Base-by-base conservation (phyloP, 92 coral and sea anemone species). In the Phymanthus crucifer region DNA sequence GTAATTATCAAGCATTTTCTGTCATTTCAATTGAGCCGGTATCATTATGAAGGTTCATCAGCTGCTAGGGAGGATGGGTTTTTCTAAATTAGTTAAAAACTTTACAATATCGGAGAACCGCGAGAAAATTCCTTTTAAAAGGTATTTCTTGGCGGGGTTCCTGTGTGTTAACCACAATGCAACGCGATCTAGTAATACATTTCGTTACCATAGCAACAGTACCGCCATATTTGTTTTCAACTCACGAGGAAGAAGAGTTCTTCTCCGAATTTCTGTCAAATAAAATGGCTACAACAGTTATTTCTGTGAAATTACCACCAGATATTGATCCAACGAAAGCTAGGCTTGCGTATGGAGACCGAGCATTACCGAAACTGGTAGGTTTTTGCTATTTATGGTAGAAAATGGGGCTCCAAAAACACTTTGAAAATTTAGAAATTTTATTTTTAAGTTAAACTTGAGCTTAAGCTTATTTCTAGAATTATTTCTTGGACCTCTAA, bases 361-460 rank as follows among this genome's bases (percentile, higher is more conserved):
- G 98, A 70, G 98, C 97, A 10, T 88, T 95, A 47, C 99, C 99
- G 3, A 95, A 95, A 84, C 83, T 95, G 89, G 99, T 95, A 74
- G 74, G 99, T 68, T 57, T 10, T 56, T n/a, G 45, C 3, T 16
- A 6, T 32, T 18, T 70, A 32, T 35, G 13, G 45, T 1, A 14
- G 17, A 35, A 32, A 70, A 4, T 35, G 23, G 31, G 48, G 34
- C 54, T 19, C 17, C 13, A 74, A 46, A 47, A 18, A n/a, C 21
- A 31, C 31, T 8, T 26, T 21, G 6, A 0, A 50, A 14, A 58
- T 57, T 14, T 14, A n/a, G 6, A 4, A 21, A 6, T 10, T 48
- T 48, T 4, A 18, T 3, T 7, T 0, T 18, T 3, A 52, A 2
- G 24, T 14, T 19, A 21, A 54, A 3, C n/a, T 54, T 17, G 0